These are phyloP conservation scores for Chorisops tibialis DNA, from an alignment of 2,888 invertebrate genomes.

Conservation along the genomic window DNA sequence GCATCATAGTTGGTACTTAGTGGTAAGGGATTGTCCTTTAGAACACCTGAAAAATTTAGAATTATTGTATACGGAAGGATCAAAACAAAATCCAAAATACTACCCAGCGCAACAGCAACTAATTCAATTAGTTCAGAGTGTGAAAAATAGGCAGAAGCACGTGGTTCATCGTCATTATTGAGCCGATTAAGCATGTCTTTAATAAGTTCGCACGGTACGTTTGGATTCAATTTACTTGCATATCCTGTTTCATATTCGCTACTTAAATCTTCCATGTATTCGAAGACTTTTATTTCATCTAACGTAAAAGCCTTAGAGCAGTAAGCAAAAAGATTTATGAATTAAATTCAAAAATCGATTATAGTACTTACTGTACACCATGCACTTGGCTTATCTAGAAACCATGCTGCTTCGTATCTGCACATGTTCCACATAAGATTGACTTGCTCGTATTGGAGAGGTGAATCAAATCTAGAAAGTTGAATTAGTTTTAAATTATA, in stretches of 20 bases:
- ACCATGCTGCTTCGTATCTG: conserved; percentile 77
- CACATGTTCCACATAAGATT: conserved; percentile 73
- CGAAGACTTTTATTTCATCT: conserved; percentile 67
- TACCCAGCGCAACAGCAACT: conserved; percentile 60
- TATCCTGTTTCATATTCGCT: conserved; percentile 74
- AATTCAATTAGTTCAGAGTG: conserved; percentile 62
- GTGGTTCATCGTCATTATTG: conserved; percentile 58
- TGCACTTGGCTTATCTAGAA: conserved; percentile 61
- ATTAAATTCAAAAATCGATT: no score
- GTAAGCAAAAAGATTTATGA: not conserved
- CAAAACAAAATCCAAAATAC: no score
- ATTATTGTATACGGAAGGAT: no score
- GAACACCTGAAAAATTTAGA: conserved; percentile 40
- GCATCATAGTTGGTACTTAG: conserved; percentile 64
- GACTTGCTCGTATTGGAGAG: not conserved
- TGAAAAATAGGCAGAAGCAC: conserved; percentile 65
- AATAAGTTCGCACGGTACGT: conserved; percentile 68
- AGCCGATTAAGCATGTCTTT: conserved; percentile 71
- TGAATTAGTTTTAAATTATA: not conserved
- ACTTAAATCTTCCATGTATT: conserved; percentile 74
- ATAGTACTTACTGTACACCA: conserved; percentile 71
- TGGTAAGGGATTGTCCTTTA: not conserved
- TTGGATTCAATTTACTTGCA: conserved; percentile 63
- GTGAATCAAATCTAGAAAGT: not conserved
- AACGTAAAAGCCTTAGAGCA: conserved; percentile 61